phyloP scores from a whole-genome alignment of 2,113 vertebrate species.

The Agelaius phoeniceus region DNA sequence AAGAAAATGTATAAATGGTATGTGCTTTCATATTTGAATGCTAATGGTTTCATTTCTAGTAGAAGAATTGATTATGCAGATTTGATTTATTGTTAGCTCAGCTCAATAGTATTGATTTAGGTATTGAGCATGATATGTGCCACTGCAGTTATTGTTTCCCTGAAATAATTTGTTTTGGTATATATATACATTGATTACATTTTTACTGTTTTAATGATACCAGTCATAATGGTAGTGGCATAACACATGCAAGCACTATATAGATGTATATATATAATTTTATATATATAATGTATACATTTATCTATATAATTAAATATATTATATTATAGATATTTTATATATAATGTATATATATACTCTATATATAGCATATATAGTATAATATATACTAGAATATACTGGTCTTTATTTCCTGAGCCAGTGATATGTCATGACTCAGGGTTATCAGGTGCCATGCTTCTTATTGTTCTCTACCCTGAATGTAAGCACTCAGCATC shows the following conservation, averaged over 20 bases:
- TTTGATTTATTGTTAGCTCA: conserved; percentile 1
- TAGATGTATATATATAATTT: no score
- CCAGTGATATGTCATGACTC: neutral
- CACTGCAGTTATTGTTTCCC: conserved; percentile 6
- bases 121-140: neutral
- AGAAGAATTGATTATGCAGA: neutral
- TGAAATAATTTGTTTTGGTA: conserved; percentile 26
- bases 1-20: neutral
- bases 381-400: neutral
- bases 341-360: no score
- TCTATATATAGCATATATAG: no score
- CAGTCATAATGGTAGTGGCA: neutral
- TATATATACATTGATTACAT: conserved; percentile 19
- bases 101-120: conserved; percentile 32
- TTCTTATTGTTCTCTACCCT: neutral
- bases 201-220: conserved; percentile 20
- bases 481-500: neutral
- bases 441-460: neutral
- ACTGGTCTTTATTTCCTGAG: neutral
- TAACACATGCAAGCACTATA: neutral
- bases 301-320: no score
- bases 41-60: conserved; percentile 29
- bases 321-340: no score
- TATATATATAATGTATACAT: no score
- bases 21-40: neutral